Evolutionary conservation across 2,797 vertebrate species (phyloP).

Genomic region (Pangasius larnaudii): DNA sequence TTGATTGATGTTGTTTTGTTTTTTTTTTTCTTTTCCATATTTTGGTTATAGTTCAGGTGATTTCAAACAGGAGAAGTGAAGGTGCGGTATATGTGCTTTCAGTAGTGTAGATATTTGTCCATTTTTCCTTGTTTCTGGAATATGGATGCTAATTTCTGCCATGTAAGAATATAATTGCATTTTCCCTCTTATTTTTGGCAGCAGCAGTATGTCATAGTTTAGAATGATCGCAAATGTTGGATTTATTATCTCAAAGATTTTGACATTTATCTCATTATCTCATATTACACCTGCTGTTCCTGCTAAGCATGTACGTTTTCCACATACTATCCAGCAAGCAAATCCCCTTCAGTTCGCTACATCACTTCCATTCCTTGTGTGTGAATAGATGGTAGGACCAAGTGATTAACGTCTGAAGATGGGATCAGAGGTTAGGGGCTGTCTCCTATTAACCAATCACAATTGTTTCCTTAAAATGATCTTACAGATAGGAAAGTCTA

Average conservation of each 20-base stretch:
- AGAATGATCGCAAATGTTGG: neutral
- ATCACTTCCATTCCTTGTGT: neutral
- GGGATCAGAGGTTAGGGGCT: neutral
- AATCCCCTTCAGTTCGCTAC: neutral
- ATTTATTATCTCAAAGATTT: conserved; percentile 2
- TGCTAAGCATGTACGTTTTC: neutral
- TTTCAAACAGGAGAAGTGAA: conserved; percentile 3
- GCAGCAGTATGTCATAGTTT: neutral
- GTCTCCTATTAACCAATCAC: neutral
- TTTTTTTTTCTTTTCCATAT: neutral
- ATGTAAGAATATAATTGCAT: neutral
- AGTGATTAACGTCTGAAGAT: neutral
- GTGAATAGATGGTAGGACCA: neutral
- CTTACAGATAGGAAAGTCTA: neutral
- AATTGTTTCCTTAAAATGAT: neutral
- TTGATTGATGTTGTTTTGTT: neutral
- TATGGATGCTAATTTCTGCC: neutral
- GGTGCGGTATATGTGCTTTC: neutral
- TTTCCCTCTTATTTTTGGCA: neutral
- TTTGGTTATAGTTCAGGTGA: neutral
- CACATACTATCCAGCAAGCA: neutral
- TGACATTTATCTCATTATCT: too few species aligned
- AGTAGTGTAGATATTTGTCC: conserved; percentile 12
- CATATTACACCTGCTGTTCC: neutral
- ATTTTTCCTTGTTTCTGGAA: neutral